Percentiles rank a stretch among this genome's conserved stretches.
These are phyloP conservation scores for Anabacerthia variegaticeps DNA, from an alignment of 2,797 vertebrate genomes.

Conservation along the genomic window DNA sequence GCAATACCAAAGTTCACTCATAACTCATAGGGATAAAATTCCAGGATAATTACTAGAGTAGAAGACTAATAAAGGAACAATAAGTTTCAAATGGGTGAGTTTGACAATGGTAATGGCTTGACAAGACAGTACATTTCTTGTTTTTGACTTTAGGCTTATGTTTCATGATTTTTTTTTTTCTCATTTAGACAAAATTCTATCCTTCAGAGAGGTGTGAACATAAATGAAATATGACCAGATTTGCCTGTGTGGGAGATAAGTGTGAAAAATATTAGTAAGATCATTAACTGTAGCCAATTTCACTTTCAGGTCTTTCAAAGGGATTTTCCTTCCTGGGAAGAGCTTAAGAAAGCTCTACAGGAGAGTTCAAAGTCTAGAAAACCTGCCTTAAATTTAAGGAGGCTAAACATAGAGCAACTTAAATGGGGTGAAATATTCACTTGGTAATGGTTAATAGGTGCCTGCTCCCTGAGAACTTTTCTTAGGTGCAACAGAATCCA, in stretches of 20 bases:
- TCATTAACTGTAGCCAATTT: neutral
- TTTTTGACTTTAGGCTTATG: neutral
- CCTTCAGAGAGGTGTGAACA: neutral
- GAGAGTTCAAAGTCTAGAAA: neutral
- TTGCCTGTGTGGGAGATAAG: neutral
- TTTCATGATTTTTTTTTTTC: neutral
- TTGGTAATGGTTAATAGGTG: neutral
- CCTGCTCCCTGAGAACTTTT: neutral
- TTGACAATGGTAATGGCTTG: neutral
- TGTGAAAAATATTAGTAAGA: neutral
- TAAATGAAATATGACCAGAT: neutral
- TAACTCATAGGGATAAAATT: neutral
- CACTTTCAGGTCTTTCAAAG: neutral
- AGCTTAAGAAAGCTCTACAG: neutral
- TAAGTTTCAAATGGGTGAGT: neutral
- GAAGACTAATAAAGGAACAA: neutral
- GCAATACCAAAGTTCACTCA: neutral
- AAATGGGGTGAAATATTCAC: neutral
- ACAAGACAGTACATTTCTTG: neutral
- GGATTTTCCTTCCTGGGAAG: neutral
- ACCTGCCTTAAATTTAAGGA: neutral
- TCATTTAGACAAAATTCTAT: neutral
- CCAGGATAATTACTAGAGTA: neutral
- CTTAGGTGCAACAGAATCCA: neutral
- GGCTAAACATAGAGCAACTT: neutral